Evolutionary conservation across 2,888 invertebrate species (phyloP).

Genomic region (Cepaea hortensis): DNA sequence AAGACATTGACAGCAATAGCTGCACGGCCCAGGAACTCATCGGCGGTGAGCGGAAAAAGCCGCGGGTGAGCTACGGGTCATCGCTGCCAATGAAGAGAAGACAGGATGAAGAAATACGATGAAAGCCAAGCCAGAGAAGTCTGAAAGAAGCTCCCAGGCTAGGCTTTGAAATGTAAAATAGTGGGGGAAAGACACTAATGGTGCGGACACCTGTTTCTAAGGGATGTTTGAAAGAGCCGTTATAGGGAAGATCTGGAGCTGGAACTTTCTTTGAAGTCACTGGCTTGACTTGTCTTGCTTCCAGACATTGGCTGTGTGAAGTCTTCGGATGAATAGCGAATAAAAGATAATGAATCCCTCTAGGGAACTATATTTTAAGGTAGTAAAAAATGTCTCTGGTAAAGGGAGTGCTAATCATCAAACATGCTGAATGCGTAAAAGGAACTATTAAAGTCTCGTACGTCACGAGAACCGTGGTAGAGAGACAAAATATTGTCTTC

Average conservation of each 20-base stretch:
- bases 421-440: too few species aligned
- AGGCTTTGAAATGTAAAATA: conserved; percentile 38
- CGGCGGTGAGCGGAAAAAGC: neutral
- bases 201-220: conserved; percentile 26
- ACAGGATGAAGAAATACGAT: neutral
- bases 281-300: neutral
- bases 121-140: neutral
- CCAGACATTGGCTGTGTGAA: too few species aligned
- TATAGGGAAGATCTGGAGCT: neutral
- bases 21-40: neutral
- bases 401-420: too few species aligned
- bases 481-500: too few species aligned
- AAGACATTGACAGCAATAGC: too few species aligned
- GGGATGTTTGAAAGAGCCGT: too few species aligned
- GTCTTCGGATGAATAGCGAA: too few species aligned
- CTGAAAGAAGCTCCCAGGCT: conserved; percentile 15
- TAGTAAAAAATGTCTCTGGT: too few species aligned
- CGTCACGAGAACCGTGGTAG: too few species aligned
- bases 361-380: too few species aligned
- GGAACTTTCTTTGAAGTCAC: neutral
- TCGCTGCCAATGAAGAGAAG: neutral
- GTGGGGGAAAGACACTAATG: conserved; percentile 25
- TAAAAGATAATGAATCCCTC: too few species aligned
- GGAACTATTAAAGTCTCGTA: too few species aligned
- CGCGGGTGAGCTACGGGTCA: neutral